A percentile compares a stretch with the other conserved stretches of the same genome.
phyloP scores from a whole-genome alignment of 2,797 vertebrate genomes.

The Sebastolobus altivelis region DNA sequence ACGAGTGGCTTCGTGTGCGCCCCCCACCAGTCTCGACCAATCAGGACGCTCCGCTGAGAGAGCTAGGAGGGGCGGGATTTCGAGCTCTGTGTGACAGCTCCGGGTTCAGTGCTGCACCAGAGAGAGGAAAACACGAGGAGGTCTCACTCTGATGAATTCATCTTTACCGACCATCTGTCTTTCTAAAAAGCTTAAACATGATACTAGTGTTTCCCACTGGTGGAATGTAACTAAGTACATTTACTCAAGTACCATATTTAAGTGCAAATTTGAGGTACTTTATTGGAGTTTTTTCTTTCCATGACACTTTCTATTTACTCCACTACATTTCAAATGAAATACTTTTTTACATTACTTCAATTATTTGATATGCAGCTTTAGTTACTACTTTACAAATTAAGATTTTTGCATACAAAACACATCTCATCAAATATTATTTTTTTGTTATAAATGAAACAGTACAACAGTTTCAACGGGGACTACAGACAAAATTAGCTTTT shows the following conservation, averaged over 20 bases:
- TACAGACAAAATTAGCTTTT: no score
- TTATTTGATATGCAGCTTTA: no score
- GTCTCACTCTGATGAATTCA: slow-evolving; percentile 48
- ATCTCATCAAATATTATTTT: no score
- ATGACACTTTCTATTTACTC: not conserved
- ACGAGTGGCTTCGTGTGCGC: slow-evolving; percentile 72
- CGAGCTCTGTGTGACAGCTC: slow-evolving; percentile 62
- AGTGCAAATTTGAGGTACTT: not conserved
- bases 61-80: slow-evolving; percentile 42
- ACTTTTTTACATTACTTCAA: no score
- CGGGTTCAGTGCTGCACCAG: slow-evolving; percentile 49
- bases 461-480: no score
- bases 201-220: not conserved
- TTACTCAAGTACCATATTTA: not conserved
- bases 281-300: not conserved
- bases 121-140: slow-evolving; percentile 30
- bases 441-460: no score
- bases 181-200: not conserved
- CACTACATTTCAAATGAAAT: not conserved
- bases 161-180: not conserved
- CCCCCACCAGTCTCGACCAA: slow-evolving; percentile 62
- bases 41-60: slow-evolving; percentile 53
- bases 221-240: not conserved
- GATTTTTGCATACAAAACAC: no score
- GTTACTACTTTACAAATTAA: no score